Base-by-base conservation (phyloP, 2,888 invertebrate genomes). In the Ceraclea dissimilis region DNA sequence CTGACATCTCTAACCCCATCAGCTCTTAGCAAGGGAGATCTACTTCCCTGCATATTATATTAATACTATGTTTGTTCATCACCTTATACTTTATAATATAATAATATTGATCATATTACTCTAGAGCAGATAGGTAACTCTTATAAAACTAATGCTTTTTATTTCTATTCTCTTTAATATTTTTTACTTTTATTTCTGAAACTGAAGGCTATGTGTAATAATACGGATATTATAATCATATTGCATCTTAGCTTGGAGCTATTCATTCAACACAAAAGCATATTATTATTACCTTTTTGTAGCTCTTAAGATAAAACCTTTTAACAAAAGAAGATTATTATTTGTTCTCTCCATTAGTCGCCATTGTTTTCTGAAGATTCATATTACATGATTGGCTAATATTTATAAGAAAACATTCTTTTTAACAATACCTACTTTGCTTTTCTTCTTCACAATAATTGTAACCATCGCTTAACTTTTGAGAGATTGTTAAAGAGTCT, bases 321-420 rank as follows among this genome's bases (percentile, higher is more conserved):
- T 57, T 53, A 57, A 52, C n/a, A 57, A 53, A 50, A 52, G 52
- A 53, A 56, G 53, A 51, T 46, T 49, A 56, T 44, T 53, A 55
- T 61, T 59, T 59, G 51, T 55, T 53, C 55, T 47, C 50, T 52
- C 61, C 61, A 61, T 61, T 61, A 61, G 61, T 22, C 17, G 48
- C 39, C 50, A 50, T 57, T 61, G 59, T 61, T 61, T 61, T 51
- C 56, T 34, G 31, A 49, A 49, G 53, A 50, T 50, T 61, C 59
- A 46, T 57, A 56, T 61, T 61, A 59, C 61, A 53, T 57, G 54
- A 59, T 61, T 55, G 49, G 26, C 20, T 26, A 46, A 55, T 51
- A 55, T 50, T 54, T 54, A 49, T 51, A 26, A 21, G 26, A 10
- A 26, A 26, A 26, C 26, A 26, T 26, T 26, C 26, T 26, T 26